phyloP scores from a whole-genome alignment of 2,888 invertebrate genomes.

The Sphaerolaimus hirsutus region DNA sequence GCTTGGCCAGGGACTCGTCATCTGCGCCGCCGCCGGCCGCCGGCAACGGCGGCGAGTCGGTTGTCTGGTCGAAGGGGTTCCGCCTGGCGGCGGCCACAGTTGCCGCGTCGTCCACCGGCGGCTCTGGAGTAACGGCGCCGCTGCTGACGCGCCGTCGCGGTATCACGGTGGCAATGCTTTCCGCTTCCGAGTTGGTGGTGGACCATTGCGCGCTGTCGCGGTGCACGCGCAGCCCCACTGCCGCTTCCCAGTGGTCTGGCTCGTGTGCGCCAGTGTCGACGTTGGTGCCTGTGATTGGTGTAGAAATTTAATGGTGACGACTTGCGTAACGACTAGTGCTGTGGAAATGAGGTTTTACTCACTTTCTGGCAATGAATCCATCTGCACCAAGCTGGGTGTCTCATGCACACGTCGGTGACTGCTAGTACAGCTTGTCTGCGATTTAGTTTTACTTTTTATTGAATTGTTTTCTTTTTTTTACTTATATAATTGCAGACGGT shows the following conservation, averaged over 20 bases:
- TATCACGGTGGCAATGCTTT: background rate
- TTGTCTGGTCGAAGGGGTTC: too few species aligned
- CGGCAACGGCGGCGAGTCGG: too few species aligned
- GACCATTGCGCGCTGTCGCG: background rate
- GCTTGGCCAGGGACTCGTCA: too few species aligned
- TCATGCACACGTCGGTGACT: too few species aligned
- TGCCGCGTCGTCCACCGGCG: background rate
- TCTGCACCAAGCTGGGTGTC: background rate
- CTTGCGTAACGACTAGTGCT: too few species aligned
- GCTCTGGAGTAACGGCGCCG: background rate
- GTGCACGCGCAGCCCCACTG: background rate
- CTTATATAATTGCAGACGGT: too few species aligned
- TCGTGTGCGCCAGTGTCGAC: background rate
- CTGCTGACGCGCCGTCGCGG: background rate
- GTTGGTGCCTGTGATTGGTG: background rate
- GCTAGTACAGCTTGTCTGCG: too few species aligned
- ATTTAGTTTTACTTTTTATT: too few species aligned
- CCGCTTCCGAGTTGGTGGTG: background rate
- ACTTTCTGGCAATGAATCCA: background rate
- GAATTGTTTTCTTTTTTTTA: too few species aligned
- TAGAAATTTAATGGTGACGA: background rate
- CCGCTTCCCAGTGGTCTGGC: background rate
- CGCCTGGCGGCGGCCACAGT: too few species aligned
- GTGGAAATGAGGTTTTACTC: too few species aligned
- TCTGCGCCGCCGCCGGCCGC: too few species aligned